Percentiles rank a stretch among this genome's conserved stretches.
Evolutionary conservation across 2,888 invertebrate species (phyloP).

Genomic region (Melangyna quadrimaculata): DNA sequence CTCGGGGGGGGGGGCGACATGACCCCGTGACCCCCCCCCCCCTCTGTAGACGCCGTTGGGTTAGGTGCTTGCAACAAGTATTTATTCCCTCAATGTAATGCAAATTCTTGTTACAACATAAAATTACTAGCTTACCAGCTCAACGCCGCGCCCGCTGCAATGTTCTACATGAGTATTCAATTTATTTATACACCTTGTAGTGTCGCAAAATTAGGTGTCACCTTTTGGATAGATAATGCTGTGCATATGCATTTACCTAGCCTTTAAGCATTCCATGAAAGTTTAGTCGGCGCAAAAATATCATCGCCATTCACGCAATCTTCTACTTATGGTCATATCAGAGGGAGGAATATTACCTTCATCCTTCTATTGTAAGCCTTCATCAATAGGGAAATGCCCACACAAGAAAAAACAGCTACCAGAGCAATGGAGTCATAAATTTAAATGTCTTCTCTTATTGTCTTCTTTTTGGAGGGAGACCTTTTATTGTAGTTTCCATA

Average conservation of each 20-base stretch:
- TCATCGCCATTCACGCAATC: conserved; percentile 61
- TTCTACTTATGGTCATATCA: conserved; percentile 35
- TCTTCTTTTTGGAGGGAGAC: background rate
- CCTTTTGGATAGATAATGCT: conserved; percentile 42
- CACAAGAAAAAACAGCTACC: background rate
- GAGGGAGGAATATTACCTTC: background rate
- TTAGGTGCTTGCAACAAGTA: conserved; percentile 11
- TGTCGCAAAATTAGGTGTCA: conserved; percentile 65
- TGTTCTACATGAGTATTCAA: conserved; percentile 39
- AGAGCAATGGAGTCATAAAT: conserved; percentile 60
- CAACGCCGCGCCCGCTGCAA: background rate
- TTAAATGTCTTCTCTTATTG: conserved; percentile 55
- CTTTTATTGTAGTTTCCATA: too few species aligned
- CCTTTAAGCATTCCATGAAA: background rate
- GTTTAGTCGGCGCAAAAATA: conserved; percentile 47
- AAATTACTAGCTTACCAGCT: background rate
- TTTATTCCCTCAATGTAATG: background rate
- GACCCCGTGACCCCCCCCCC: too few species aligned
- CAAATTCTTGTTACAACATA: background rate
- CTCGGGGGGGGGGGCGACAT: too few species aligned
- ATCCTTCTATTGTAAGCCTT: background rate
- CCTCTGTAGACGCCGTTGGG: too few species aligned
- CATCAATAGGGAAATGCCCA: background rate
- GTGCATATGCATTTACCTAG: too few species aligned
- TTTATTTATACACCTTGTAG: conserved; percentile 66